phyloP scores from a whole-genome alignment of 2,797 vertebrate genomes.

The Sebastes vulpes region DNA sequence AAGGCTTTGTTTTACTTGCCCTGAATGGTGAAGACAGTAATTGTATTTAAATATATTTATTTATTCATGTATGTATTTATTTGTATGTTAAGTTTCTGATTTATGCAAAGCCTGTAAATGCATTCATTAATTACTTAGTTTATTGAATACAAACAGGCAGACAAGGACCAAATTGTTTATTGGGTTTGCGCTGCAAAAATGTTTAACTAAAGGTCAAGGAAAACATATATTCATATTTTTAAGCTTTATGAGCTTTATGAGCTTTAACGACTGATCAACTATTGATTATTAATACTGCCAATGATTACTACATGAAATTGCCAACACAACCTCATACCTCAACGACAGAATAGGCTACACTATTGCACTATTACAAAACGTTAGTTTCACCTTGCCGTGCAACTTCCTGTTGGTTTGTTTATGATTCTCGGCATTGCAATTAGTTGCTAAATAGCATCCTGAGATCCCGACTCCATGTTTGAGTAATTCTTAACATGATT shows the following conservation, averaged over 20 bases:
- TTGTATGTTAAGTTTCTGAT: background rate
- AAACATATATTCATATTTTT: background rate
- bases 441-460: slow-evolving; percentile 40
- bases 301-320: background rate
- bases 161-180: background rate
- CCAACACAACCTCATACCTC: background rate
- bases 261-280: background rate
- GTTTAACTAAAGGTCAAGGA: background rate
- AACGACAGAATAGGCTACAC: background rate
- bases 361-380: background rate
- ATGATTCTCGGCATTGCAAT: slow-evolving; percentile 41
- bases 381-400: background rate
- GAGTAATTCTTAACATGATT: slow-evolving; percentile 41
- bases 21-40: background rate
- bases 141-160: background rate
- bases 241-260: background rate
- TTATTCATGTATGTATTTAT: background rate
- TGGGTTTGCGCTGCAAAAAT: background rate
- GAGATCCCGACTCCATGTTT: slow-evolving; percentile 26
- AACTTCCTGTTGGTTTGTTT: slow-evolving; percentile 21
- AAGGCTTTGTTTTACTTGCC: background rate
- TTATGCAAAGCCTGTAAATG: background rate
- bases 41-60: background rate
- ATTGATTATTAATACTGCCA: background rate
- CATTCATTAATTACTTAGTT: background rate